phyloP scores from a whole-genome alignment of 92 coral and sea anemone species.

The Bergia puertoricense region DNA sequence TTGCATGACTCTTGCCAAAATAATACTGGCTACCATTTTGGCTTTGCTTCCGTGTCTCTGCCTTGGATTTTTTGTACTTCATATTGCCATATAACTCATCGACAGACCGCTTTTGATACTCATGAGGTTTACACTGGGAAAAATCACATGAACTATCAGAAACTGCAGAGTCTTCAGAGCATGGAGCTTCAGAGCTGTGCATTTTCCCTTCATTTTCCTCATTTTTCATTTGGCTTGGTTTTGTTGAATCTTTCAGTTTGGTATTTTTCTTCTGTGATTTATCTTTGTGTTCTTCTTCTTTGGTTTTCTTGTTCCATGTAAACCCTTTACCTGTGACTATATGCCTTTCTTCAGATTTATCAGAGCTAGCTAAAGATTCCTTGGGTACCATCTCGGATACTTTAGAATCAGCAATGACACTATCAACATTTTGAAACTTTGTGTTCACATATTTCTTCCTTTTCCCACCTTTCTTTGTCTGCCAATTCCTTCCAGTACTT shows the following conservation, averaged over 20 bases:
- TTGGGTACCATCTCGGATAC: not conserved
- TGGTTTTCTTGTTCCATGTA: constrained; percentile 24
- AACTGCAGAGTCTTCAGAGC: not conserved
- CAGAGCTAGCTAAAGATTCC: not conserved
- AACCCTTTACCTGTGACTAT: constrained; percentile 25
- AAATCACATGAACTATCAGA: not conserved
- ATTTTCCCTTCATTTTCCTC: not conserved
- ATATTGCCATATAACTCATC: constrained; percentile 24
- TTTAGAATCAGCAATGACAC: not conserved
- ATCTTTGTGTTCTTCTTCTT: not conserved
- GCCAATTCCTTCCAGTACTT: constrained; percentile 11
- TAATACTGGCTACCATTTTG: constrained; percentile 12
- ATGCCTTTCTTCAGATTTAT: constrained; percentile 11
- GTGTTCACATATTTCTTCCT: constrained; percentile 32
- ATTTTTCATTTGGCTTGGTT: not conserved
- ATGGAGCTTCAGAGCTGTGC: not conserved
- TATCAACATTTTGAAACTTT: constrained; percentile 29
- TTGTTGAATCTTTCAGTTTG: constrained; percentile 1
- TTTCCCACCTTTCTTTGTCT: constrained; percentile 17
- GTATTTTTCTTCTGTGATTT: not conserved
- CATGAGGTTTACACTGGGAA: not conserved
- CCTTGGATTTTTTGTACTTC: constrained; percentile 33
- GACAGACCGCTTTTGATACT: not conserved
- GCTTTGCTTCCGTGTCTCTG: not conserved
- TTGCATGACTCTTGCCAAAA: not conserved